Evolutionary conservation across 2,113 vertebrate genomes (phyloP).

Genomic region (Urocynchramus pylzowi): DNA sequence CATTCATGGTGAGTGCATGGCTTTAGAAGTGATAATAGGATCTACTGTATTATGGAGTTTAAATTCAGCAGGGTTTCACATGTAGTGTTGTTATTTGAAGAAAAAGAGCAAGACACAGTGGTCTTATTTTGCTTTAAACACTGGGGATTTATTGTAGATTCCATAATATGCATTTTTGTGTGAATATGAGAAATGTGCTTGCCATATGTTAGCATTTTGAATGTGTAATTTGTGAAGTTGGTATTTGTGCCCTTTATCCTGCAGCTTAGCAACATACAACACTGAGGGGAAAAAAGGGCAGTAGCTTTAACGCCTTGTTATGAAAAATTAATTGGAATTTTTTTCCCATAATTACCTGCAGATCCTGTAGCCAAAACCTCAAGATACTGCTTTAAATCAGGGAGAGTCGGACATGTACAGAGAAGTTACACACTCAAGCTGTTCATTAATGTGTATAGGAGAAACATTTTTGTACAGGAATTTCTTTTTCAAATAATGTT

Average conservation of each 20-base stretch:
- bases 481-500: neutral
- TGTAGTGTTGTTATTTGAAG: neutral
- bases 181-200: neutral
- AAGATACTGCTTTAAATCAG: neutral
- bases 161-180: neutral
- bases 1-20: neutral
- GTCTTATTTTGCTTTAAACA: neutral
- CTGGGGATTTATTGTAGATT: neutral
- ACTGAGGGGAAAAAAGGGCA: neutral
- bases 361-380: neutral
- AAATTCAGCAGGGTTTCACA: neutral
- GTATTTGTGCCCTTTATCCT: neutral
- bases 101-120: neutral
- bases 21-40: neutral
- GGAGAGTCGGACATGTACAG: neutral
- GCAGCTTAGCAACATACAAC: neutral
- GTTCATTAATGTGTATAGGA: neutral
- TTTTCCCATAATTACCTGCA: neutral
- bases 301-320: neutral
- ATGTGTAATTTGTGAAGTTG: neutral
- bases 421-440: neutral
- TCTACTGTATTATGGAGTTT: neutral
- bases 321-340: neutral
- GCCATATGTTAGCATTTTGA: neutral
- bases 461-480: neutral